Evolutionary conservation across 1,140 invertebrate species (phyloP), one percentile per base, ranked within the genome.

Genomic region (Drosophila watanabei): DNA sequence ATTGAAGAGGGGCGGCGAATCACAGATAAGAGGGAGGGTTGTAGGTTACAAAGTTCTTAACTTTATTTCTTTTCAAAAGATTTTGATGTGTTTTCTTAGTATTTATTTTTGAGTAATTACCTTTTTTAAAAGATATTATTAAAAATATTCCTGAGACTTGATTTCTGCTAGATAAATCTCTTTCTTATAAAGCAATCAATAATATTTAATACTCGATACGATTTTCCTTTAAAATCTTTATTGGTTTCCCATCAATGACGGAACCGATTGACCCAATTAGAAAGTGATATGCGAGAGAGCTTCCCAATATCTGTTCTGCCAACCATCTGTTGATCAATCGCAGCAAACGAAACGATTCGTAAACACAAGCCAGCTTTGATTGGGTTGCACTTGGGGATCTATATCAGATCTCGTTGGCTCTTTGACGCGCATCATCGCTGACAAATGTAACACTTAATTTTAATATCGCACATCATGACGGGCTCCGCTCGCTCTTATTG

Each of bases 381-480:
- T 73, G 28, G 9, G 24, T 8, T 49, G 45, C 46, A 46, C 28
- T 72, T 49, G 32, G 33, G 41, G 20, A 45, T 37, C 43, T 56
- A 48, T 79, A 79, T 79, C 75, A 79, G 75, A 79, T 79, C 75
- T 79, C 46, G 77, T 79, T 79, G 51, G 77, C 77, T 72, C 77
- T 79, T 79, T 71, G 78, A 73, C 69, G 78, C 78, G 69, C 78
- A 80, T 80, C 79, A 80, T 80, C 70, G 70, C 78, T 82, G 68
- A 80, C 79, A 86, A 52, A 70, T 65, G 75, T 82, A 71, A 79
- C 75, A 75, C 69, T 63, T 81, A 79, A 89, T 89, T 82, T 86
- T 64, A 78, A 75, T 80, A 85, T 79, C 69, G 70, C 77, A 80
- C 79, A 65, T 80, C 66, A 83, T 71, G 70, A 59, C 54, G 75